Conservation (phyloP, 2,888 invertebrate genomes). For the Bugulina stolonifera region DNA sequence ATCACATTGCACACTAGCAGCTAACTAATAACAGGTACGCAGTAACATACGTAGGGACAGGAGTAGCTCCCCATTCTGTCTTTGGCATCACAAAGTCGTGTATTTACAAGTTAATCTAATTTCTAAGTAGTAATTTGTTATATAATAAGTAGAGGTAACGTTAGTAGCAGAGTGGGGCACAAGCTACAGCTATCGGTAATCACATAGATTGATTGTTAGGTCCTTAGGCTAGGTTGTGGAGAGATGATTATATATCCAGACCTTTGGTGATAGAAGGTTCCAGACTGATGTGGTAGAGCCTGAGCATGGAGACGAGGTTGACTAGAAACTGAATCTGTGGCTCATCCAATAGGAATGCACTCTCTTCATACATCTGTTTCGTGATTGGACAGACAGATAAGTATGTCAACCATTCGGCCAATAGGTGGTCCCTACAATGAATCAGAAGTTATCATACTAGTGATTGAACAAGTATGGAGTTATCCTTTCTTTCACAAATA, state of each 20-base stretch:
- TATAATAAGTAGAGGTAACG: too few species aligned
- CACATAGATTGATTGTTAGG: not conserved
- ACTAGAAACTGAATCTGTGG: slow-evolving; percentile 78
- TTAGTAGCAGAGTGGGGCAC: too few species aligned
- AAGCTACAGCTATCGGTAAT: too few species aligned
- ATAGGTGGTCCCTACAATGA: slow-evolving; percentile 54
- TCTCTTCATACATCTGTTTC: slow-evolving; percentile 88
- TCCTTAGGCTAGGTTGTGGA: not conserved
- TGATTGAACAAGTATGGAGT: too few species aligned
- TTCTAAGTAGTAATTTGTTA: too few species aligned
- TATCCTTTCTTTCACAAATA: too few species aligned
- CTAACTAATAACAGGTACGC: too few species aligned
- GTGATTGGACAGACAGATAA: slow-evolving; percentile 85
- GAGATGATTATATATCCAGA: slow-evolving; percentile 38
- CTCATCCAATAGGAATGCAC: slow-evolving; percentile 83
- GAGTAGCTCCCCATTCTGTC: too few species aligned
- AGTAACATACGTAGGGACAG: too few species aligned
- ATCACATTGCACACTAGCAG: too few species aligned
- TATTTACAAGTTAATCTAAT: too few species aligned
- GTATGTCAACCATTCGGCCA: slow-evolving; percentile 84
- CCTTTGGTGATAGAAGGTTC: slow-evolving; percentile 55
- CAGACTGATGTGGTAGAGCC: slow-evolving; percentile 67
- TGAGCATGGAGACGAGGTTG: slow-evolving; percentile 82
- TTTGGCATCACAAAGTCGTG: too few species aligned
- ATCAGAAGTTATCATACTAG: not conserved